Conservation (phyloP, 2,888 invertebrate species). For the Drosophila siamana region DNA sequence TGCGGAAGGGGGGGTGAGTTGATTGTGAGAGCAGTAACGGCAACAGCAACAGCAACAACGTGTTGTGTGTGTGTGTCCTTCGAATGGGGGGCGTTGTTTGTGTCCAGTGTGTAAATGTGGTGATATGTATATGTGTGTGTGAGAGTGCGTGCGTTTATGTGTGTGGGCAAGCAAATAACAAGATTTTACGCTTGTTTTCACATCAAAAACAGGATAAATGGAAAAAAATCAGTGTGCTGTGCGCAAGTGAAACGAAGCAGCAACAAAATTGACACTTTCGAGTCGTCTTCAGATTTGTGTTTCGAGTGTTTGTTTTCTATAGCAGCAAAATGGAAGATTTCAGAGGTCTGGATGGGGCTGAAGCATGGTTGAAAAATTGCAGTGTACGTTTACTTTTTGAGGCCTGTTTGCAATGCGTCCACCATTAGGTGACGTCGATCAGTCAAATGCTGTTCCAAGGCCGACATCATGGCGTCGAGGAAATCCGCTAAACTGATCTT, state of each 20-base stretch:
- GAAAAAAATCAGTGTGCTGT: slow-evolving; percentile 29
- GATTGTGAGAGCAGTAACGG: neutral
- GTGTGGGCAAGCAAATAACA: slow-evolving; percentile 48
- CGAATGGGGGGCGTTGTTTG: neutral
- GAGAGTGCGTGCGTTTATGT: slow-evolving; percentile 8
- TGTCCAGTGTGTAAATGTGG: slow-evolving; percentile 1
- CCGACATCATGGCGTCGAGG: slow-evolving; percentile 71
- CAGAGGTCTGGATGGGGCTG: slow-evolving; percentile 22
- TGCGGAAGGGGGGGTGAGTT: neutral
- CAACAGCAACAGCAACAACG: slow-evolving; percentile 1
- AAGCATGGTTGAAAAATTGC: neutral
- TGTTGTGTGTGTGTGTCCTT: neutral
- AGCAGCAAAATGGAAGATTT: slow-evolving; percentile 19
- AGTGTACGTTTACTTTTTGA: slow-evolving; percentile 5
- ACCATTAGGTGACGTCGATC: slow-evolving; percentile 68
- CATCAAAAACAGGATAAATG: slow-evolving; percentile 44
- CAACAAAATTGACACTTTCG: slow-evolving; percentile 11
- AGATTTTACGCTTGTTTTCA: slow-evolving; percentile 68
- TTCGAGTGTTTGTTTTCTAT: slow-evolving; percentile 24
- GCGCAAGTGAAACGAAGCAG: slow-evolving; percentile 44
- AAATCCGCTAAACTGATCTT: slow-evolving; percentile 72
- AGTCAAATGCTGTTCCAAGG: slow-evolving; percentile 69
- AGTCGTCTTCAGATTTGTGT: slow-evolving; percentile 4
- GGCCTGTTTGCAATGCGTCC: slow-evolving; percentile 33
- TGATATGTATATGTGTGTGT: slow-evolving; percentile 4